Percentiles rank a stretch among this genome's conserved stretches.
Conservation (phyloP, 2,113 vertebrate species). For the Coryphaenoides rupestris region DNA sequence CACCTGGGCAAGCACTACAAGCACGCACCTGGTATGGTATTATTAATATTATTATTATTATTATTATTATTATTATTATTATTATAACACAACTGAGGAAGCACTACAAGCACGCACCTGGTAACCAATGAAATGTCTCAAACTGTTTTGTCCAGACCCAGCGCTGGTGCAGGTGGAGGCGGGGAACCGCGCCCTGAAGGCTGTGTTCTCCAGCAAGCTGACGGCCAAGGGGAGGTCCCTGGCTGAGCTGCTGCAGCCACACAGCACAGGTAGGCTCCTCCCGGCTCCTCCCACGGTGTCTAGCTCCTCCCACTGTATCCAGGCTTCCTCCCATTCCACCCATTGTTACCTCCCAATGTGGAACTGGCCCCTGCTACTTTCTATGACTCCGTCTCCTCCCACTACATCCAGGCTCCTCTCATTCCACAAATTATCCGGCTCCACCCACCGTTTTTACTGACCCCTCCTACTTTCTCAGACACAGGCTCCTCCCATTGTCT, state of each 20-base stretch:
- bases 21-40: constrained; percentile 64
- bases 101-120: constrained; percentile 70
- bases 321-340: not conserved
- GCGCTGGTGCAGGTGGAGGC: constrained; percentile 81
- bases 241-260: constrained; percentile 84
- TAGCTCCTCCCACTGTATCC: not conserved
- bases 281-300: not conserved
- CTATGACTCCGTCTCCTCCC: too few relatives aligned
- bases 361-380: too few relatives aligned
- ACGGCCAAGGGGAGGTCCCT: constrained; percentile 80
- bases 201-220: constrained; percentile 85
- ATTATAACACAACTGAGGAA: constrained; percentile 76
- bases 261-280: constrained; percentile 75
- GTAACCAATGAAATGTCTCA: too few relatives aligned
- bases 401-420: too few relatives aligned
- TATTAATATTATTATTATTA: not conserved
- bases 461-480: too few relatives aligned
- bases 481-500: too few relatives aligned
- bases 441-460: too few relatives aligned
- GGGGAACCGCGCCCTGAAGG: constrained; percentile 82
- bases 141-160: constrained; percentile 75
- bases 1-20: constrained; percentile 79
- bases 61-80: too few relatives aligned
- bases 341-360: not conserved
- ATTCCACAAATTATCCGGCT: too few relatives aligned